A percentile compares a stretch with the other conserved stretches of the same genome.
phyloP scores from a whole-genome alignment of 2,113 vertebrate species.

The Ivindomyrus marchei region DNA sequence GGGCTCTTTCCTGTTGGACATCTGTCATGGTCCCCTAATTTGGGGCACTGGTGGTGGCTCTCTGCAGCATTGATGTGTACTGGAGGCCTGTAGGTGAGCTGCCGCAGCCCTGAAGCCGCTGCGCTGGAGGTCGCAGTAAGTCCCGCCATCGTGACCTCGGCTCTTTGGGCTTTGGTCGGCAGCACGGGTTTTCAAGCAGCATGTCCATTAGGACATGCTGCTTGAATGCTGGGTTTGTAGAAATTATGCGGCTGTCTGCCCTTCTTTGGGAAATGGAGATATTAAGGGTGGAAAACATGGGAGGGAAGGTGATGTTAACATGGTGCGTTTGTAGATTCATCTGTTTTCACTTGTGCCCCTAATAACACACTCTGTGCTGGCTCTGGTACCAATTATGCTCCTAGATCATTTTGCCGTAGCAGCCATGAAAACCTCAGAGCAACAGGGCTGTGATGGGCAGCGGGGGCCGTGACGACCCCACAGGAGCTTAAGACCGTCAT shows the following conservation, averaged over 20 bases:
- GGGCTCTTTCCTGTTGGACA: not conserved
- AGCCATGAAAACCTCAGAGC: not conserved
- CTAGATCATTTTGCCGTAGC: not conserved
- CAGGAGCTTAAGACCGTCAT: not conserved
- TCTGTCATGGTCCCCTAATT: not conserved
- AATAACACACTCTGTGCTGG: not conserved
- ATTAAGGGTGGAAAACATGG: not conserved
- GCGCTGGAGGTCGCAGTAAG: not conserved
- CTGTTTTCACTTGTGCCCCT: not conserved
- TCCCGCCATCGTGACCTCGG: not conserved
- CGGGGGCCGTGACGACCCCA: not conserved
- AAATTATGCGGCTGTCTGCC: not conserved
- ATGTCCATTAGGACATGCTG: not conserved
- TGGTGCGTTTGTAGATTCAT: not conserved
- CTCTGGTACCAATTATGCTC: not conserved
- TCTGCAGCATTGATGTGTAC: not conserved
- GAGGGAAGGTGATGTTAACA: not conserved
- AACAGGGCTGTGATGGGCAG: not conserved
- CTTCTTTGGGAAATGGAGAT: not conserved
- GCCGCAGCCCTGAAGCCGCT: not conserved
- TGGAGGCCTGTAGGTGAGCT: not conserved
- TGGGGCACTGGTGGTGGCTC: not conserved
- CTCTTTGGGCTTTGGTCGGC: not conserved
- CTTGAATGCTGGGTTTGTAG: not conserved
- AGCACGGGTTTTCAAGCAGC: not conserved